These are phyloP conservation scores for Microcebus jonahi DNA, from an alignment of 2,113 vertebrate genomes.

Conservation along the genomic window DNA sequence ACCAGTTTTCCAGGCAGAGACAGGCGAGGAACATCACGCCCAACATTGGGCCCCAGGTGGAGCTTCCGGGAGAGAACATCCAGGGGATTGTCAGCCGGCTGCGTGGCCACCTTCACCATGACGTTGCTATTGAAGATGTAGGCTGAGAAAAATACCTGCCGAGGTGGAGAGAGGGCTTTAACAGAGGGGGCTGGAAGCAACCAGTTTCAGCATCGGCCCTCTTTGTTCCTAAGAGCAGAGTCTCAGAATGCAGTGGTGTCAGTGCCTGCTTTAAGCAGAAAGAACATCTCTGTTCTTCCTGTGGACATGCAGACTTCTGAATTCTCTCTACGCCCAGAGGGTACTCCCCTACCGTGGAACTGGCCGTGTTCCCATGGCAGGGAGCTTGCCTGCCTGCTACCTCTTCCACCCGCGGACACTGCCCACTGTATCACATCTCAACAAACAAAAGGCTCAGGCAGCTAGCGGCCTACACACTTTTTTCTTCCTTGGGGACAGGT, in stretches of 20 bases:
- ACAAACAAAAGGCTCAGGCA: background rate
- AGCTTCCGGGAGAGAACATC: conserved; percentile 98
- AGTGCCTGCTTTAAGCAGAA: background rate
- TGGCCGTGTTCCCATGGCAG: background rate
- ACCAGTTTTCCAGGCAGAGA: conserved; percentile 98
- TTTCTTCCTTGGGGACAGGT: too few relatives aligned
- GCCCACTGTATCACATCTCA: background rate
- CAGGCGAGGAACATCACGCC: conserved; percentile 96
- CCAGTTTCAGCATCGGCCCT: background rate
- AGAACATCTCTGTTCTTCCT: background rate
- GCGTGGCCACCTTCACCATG: conserved; percentile 99
- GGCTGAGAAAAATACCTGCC: conserved; percentile 98
- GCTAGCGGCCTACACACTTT: background rate
- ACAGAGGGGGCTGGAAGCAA: background rate
- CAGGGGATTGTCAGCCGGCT: conserved; percentile 98
- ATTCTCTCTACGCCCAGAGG: background rate
- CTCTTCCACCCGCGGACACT: background rate
- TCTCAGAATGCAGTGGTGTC: too few relatives aligned
- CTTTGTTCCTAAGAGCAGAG: background rate
- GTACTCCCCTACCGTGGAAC: too few relatives aligned
- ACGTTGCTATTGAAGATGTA: conserved; percentile 99
- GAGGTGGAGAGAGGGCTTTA: background rate
- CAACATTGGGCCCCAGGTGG: conserved; percentile 96
- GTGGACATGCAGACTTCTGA: too few relatives aligned
- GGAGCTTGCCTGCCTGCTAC: background rate